Evolutionary conservation across 1,140 invertebrate species (phyloP), one percentile per base, ranked within the genome.

Genomic region (Hylyphantes graminicola): DNA sequence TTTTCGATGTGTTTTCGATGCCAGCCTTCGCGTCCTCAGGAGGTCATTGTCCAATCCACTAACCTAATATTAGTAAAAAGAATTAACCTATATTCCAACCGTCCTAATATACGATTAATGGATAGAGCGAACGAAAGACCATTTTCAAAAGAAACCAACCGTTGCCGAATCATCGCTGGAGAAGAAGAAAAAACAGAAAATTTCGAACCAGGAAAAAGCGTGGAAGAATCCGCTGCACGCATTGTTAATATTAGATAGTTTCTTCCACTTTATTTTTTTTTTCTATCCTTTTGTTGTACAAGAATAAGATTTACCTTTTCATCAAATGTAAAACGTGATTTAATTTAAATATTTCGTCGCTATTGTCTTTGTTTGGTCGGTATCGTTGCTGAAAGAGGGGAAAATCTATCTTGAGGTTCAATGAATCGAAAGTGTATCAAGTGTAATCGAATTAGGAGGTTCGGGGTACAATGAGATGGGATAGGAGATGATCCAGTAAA

Each of bases 31-130:
- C 6, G 15, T 35, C n/a, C n/a, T 35, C 65, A 65, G 35, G 51
- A 81, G 79, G 67, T 81, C 79, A 81, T 81, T 81, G 79, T 81
- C 79, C 79, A 81, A 81, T 81, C 79, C n/a, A 81, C 79, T 81
- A 81, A 81, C 79, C 79, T 73, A 81, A 73, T 81, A 81, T 81
- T 81, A 72, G 79, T 72, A 75, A 8, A 19, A 54, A 72, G 79
- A 81, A 81, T 81, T 81, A 81, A 81, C 79, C 79, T 81, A 81
- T 55, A 81, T 81, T 73, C 70, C 57, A 17, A 6, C 70, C 57
- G 12, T 9, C 79, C 73, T 81, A 72, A 81, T 70, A 81, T 81
- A 64, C 53, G 54, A 81, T 81, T 81, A 81, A 81, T 64, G 79
- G 15, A 8, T 15, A 61, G 68, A 61, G 13, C 9, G 67, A 73